Conservation (phyloP, 2,113 vertebrate genomes). For the Cygnus atratus region DNA sequence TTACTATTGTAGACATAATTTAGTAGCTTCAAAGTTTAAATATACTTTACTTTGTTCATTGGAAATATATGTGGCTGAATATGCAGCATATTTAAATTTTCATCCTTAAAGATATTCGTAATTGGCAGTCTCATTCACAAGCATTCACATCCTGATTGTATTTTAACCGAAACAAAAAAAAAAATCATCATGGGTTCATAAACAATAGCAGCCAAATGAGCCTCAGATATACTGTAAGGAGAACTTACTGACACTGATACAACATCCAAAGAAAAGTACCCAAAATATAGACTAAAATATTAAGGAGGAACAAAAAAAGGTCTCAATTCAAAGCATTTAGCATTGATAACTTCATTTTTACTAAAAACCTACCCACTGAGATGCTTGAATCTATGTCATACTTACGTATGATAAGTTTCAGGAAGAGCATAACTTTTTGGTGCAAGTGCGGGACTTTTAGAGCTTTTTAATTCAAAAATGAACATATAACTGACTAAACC, state of each 20-base stretch:
- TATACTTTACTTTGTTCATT: background rate
- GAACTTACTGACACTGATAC: background rate
- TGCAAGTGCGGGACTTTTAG: background rate
- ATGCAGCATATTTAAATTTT: background rate
- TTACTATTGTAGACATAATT: background rate
- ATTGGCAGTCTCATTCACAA: background rate
- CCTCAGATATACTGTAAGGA: background rate
- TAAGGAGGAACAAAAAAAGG: background rate
- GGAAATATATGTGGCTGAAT: background rate
- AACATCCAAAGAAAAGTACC: background rate
- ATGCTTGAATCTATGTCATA: background rate
- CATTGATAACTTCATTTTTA: background rate
- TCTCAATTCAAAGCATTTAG: background rate
- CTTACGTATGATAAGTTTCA: too few relatives aligned
- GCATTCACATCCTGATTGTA: too few relatives aligned
- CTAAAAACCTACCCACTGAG: background rate
- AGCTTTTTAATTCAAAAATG: background rate
- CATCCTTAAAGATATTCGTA: background rate
- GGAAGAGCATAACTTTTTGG: background rate
- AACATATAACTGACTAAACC: background rate
- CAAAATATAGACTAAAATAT: background rate
- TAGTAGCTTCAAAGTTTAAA: background rate
- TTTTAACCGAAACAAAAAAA: too few relatives aligned
- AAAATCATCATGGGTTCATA: too few relatives aligned
- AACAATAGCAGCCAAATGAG: background rate